Evolutionary conservation across 2,888 invertebrate species (phyloP).

Genomic region (Hoplodrina blanda): DNA sequence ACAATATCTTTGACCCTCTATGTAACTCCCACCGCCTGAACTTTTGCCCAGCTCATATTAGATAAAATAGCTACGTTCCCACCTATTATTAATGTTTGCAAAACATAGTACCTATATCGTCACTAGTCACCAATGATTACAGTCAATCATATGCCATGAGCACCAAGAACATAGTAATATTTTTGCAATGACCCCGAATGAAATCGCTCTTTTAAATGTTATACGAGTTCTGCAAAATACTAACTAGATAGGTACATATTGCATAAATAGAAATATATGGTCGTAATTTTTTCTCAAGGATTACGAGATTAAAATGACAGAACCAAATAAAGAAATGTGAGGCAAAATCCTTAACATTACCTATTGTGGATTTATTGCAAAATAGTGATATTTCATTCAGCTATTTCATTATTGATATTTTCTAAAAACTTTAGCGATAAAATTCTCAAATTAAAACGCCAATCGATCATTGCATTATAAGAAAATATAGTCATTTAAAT

Average conservation of each 20-base stretch:
- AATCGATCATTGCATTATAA: constrained; percentile 18
- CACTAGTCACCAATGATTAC: background rate
- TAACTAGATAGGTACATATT: too few species aligned
- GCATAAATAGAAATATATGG: constrained; percentile 21
- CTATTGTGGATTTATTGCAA: constrained; percentile 4
- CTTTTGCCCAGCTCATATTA: constrained; percentile 1
- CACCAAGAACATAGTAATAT: background rate
- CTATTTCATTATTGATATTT: constrained; percentile 13
- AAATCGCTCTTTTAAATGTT: constrained; percentile 6
- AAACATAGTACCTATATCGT: background rate
- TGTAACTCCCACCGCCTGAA: background rate
- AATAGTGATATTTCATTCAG: constrained; percentile 10
- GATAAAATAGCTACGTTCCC: too few species aligned
- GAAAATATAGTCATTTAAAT: background rate
- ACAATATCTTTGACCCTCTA: constrained; percentile 20
- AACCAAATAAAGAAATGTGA: background rate
- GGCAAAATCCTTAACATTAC: background rate
- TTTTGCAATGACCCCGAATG: constrained; percentile 12
- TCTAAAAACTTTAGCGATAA: constrained; percentile 13
- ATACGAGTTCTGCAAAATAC: constrained; percentile 4
- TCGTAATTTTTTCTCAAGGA: constrained; percentile 14
- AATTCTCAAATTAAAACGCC: constrained; percentile 29
- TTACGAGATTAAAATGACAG: background rate
- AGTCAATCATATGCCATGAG: background rate
- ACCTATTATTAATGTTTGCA: background rate